These are phyloP conservation scores for Drosophila paramelanica DNA, from an alignment of 2,888 invertebrate species.

Conservation along the genomic window DNA sequence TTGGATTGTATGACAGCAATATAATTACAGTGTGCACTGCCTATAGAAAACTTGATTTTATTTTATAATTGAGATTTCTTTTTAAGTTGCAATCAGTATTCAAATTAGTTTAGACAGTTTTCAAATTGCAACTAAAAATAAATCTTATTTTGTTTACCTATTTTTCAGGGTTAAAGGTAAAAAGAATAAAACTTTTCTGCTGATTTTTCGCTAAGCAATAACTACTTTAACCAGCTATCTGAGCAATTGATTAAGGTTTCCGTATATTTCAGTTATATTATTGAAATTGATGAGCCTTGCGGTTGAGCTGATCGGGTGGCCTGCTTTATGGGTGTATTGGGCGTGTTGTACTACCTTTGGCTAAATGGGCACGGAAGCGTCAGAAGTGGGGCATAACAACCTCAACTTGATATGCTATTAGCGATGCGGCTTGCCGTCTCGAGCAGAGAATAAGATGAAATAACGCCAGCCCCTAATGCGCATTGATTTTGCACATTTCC, in stretches of 20 bases:
- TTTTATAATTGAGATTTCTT: too few species aligned
- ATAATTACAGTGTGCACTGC: constrained; percentile 47
- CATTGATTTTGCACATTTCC: constrained; percentile 75
- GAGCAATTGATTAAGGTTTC: constrained; percentile 45
- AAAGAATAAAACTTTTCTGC: too few species aligned
- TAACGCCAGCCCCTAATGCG: constrained; percentile 73
- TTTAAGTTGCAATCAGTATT: not conserved
- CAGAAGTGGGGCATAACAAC: constrained; percentile 5
- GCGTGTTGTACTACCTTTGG: constrained; percentile 8
- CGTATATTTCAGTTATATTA: constrained; percentile 44
- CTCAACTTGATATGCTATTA: constrained; percentile 59
- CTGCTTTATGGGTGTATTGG: not conserved
- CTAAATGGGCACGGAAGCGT: constrained; percentile 10
- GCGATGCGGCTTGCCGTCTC: constrained; percentile 42
- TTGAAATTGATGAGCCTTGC: constrained; percentile 60
- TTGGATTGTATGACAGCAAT: constrained; percentile 42
- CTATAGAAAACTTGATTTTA: not conserved
- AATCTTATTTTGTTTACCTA: too few species aligned
- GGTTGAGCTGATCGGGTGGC: constrained; percentile 23
- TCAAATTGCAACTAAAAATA: too few species aligned
- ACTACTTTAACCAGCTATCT: constrained; percentile 11
- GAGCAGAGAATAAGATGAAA: constrained; percentile 59
- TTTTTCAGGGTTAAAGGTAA: too few species aligned
- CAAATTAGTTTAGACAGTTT: too few species aligned
- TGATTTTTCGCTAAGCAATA: not conserved